These are phyloP conservation scores for Aeoliscus strigatus DNA, from an alignment of 2,797 vertebrate species.

Conservation along the genomic window DNA sequence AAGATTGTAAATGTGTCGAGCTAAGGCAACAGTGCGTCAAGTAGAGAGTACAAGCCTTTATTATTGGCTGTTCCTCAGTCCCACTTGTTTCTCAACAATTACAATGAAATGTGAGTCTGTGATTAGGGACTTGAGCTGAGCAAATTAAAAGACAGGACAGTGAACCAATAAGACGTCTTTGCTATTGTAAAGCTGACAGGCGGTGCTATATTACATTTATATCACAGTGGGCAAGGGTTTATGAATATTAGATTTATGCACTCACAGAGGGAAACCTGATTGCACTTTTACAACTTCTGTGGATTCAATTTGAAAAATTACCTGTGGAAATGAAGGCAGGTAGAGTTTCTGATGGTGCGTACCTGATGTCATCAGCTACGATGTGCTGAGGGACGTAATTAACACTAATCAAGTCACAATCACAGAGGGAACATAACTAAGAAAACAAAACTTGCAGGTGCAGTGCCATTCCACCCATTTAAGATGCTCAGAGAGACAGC, in stretches of 20 bases:
- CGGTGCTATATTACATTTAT: conserved; percentile 52
- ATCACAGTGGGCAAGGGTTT: conserved; percentile 41
- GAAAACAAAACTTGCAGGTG: neutral
- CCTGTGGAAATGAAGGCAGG: conserved; percentile 18
- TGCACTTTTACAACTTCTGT: conserved; percentile 42
- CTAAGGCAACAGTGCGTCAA: conserved; percentile 19
- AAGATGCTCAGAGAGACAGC: neutral
- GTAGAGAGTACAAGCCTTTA: conserved; percentile 24
- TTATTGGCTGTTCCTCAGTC: conserved; percentile 21
- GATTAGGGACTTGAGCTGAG: conserved; percentile 43
- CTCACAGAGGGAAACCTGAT: conserved; percentile 33
- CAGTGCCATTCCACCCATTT: neutral
- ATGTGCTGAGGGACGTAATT: conserved; percentile 14
- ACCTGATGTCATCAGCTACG: conserved; percentile 15
- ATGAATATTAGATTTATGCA: conserved; percentile 62
- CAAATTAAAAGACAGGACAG: conserved; percentile 52
- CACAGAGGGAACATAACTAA: conserved; percentile 5
- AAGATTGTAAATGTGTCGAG: conserved; percentile 17
- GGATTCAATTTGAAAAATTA: conserved; percentile 36
- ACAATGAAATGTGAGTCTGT: conserved; percentile 53
- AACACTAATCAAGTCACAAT: conserved; percentile 14
- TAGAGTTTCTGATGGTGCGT: neutral
- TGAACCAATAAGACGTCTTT: conserved; percentile 46
- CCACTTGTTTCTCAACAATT: conserved; percentile 44
- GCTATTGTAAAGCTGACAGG: conserved; percentile 42